A percentile compares a stretch with the other conserved stretches of the same genome.
Conservation (phyloP, 2,888 invertebrate genomes). For the Nymphalis urticae region DNA sequence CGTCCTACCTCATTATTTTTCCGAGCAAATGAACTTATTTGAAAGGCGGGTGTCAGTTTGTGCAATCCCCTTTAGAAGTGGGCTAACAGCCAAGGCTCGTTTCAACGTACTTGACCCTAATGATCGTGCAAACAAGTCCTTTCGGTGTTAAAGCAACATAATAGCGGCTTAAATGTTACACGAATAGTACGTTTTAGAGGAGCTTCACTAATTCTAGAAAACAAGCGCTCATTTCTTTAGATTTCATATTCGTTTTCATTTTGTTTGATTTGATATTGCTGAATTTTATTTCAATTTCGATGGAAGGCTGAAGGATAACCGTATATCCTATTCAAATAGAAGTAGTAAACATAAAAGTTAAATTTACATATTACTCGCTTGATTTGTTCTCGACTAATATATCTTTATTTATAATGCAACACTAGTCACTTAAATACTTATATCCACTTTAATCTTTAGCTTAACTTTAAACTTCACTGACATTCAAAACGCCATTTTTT, state of each 20-base stretch:
- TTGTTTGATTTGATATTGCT: not conserved
- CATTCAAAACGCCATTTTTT: too few relatives aligned
- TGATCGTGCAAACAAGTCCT: conserved; percentile 34
- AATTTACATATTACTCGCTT: too few relatives aligned
- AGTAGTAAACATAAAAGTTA: too few relatives aligned
- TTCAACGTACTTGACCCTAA: conserved; percentile 39
- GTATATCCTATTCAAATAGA: too few relatives aligned
- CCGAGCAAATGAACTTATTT: conserved; percentile 34
- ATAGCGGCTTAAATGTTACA: conserved; percentile 15
- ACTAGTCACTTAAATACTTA: too few relatives aligned
- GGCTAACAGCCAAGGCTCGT: conserved; percentile 35
- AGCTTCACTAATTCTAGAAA: conserved; percentile 11
- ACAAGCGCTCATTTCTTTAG: not conserved
- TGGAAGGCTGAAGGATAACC: too few relatives aligned
- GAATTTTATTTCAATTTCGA: too few relatives aligned
- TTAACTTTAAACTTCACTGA: too few relatives aligned
- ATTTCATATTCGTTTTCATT: not conserved
- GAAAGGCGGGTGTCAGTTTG: conserved; percentile 31
- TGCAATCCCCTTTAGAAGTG: conserved; percentile 35
- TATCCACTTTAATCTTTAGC: too few relatives aligned
- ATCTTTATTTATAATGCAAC: too few relatives aligned
- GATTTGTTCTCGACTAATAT: too few relatives aligned
- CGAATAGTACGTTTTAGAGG: conserved; percentile 13
- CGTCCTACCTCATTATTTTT: conserved; percentile 32
- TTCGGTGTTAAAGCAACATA: conserved; percentile 21